A percentile compares a stretch with the other conserved stretches of the same genome.
Evolutionary conservation across 2,113 vertebrate species (phyloP).

Genomic region (Uropsilus gracilis): DNA sequence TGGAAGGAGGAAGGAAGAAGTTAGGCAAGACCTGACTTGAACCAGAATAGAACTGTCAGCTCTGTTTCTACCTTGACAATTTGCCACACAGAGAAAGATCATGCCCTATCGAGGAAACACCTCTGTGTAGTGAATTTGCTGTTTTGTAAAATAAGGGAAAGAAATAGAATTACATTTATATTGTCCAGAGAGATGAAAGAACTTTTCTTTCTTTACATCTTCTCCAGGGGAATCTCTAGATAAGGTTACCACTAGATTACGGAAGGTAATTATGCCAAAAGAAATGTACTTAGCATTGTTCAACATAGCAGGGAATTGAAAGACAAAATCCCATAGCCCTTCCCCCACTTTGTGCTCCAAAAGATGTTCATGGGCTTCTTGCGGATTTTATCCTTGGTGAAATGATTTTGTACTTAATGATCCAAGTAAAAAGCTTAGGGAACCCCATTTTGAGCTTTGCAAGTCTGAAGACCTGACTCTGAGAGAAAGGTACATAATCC

Average conservation of each 20-base stretch:
- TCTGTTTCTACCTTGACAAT: not conserved
- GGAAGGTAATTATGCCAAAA: not conserved
- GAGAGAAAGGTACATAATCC: not conserved
- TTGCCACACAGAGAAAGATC: not conserved
- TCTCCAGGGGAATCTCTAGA: not conserved
- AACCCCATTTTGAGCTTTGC: not conserved
- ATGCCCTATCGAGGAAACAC: not conserved
- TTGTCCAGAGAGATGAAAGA: not conserved
- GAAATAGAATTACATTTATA: not conserved
- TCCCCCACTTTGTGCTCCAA: not conserved
- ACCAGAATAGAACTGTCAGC: not conserved
- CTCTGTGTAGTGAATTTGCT: not conserved
- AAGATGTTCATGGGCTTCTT: not conserved
- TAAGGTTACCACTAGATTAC: not conserved
- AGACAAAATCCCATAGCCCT: not conserved
- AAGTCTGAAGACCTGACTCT: not conserved
- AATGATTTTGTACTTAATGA: not conserved
- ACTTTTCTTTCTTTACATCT: not conserved
- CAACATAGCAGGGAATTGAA: not conserved
- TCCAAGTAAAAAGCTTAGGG: not conserved
- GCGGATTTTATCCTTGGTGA: not conserved
- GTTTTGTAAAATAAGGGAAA: constrained; percentile 24
- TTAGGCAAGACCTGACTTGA: not conserved
- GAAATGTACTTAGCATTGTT: not conserved
- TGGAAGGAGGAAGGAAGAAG: not conserved